Evolutionary conservation across 2,888 invertebrate genomes (phyloP).

Genomic region (Pecten maximus): DNA sequence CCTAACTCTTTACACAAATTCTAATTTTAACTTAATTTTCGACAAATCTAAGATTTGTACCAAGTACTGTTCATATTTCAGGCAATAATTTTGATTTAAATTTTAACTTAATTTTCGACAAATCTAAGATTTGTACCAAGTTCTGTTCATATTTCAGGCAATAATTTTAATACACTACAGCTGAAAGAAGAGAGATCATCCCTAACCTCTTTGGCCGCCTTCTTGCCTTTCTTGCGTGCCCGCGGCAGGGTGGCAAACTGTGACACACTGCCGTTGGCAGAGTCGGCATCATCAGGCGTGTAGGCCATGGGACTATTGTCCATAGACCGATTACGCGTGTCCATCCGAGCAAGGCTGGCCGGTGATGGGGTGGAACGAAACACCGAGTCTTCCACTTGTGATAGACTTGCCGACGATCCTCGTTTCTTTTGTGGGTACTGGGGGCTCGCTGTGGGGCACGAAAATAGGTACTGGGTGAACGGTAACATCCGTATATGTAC

Average conservation of each 20-base stretch:
- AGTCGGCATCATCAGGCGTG: slow-evolving; percentile 66
- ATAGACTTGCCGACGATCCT: slow-evolving; percentile 80
- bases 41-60: no score
- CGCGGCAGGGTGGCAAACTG: slow-evolving; percentile 67
- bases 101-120: no score
- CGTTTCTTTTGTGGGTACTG: slow-evolving; percentile 68
- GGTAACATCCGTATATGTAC: neutral
- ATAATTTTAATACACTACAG: no score
- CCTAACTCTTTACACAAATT: no score
- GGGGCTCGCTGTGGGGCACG: slow-evolving; percentile 45
- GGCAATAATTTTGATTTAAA: no score
- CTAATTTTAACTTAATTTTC: no score
- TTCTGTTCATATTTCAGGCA: no score
- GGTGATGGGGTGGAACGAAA: slow-evolving; percentile 67
- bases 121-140: no score
- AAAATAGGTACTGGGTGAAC: neutral
- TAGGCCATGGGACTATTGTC: slow-evolving; percentile 58
- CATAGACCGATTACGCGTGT: slow-evolving; percentile 53
- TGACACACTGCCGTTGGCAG: slow-evolving; percentile 67
- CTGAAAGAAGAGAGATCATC: neutral
- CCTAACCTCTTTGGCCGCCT: slow-evolving; percentile 61
- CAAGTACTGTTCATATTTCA: no score
- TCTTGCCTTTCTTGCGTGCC: slow-evolving; percentile 66
- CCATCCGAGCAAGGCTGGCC: slow-evolving; percentile 70
- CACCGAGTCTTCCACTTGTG: slow-evolving; percentile 78